These are phyloP conservation scores for Sesamia inferens DNA, from an alignment of 2,888 invertebrate species.

Conservation along the genomic window DNA sequence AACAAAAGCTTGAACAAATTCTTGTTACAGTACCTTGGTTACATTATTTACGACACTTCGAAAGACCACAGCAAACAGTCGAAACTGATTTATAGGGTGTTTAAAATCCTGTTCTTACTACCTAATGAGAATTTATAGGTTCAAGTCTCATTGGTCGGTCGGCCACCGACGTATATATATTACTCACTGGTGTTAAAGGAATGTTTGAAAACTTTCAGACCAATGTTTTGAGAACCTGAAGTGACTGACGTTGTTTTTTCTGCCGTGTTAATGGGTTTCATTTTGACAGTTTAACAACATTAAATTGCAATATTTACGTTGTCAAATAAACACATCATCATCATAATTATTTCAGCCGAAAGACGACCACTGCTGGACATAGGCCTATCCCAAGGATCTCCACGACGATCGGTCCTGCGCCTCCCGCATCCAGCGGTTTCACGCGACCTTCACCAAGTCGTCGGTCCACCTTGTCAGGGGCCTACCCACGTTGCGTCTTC, in stretches of 20 bases:
- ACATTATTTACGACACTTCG: constrained; percentile 24
- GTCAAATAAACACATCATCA: no score
- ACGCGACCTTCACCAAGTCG: no score
- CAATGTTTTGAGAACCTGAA: constrained; percentile 35
- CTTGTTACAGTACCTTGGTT: not conserved
- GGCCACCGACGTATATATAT: constrained; percentile 36
- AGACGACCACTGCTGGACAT: no score
- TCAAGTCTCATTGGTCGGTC: constrained; percentile 21
- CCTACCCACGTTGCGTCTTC: no score
- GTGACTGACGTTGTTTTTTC: constrained; percentile 17
- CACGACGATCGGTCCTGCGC: no score
- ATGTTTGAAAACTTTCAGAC: constrained; percentile 45
- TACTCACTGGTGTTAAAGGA: constrained; percentile 31
- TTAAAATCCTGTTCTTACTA: constrained; percentile 35
- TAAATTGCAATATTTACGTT: no score
- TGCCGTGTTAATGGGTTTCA: not conserved
- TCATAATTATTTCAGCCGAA: no score
- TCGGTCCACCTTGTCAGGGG: no score
- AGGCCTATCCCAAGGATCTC: no score
- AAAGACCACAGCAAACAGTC: constrained; percentile 15
- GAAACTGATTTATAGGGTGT: constrained; percentile 53
- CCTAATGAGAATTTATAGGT: constrained; percentile 55
- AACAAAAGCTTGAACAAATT: not conserved
- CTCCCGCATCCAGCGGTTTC: no score
- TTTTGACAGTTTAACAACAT: no score